These are phyloP conservation scores for Pammene aurita DNA, from an alignment of 2,888 invertebrate genomes.

Conservation along the genomic window DNA sequence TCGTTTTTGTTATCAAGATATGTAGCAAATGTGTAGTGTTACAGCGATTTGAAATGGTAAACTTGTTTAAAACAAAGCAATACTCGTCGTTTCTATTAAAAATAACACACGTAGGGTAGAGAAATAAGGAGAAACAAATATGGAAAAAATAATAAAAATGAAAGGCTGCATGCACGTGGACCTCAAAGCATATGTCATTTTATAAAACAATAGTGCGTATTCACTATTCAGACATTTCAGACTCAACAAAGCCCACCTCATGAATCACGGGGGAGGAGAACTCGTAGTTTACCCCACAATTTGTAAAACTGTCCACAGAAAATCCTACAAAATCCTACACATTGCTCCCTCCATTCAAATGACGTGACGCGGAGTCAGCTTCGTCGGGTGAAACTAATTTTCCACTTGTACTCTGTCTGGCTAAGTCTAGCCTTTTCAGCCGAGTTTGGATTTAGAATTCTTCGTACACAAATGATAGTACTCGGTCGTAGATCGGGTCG, in stretches of 20 bases:
- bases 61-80: background rate
- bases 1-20: too few species aligned
- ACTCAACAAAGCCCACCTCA: slow-evolving; percentile 7
- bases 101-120: background rate
- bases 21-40: too few species aligned
- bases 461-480: background rate
- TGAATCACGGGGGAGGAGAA: slow-evolving; percentile 11
- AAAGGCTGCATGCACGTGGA: background rate
- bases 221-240: background rate
- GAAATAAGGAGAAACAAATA: background rate
- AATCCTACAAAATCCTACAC: slow-evolving; percentile 20
- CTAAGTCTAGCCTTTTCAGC: slow-evolving; percentile 24
- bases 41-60: too few species aligned
- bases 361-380: slow-evolving; percentile 5
- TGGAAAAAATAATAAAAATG: background rate
- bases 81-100: background rate
- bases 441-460: slow-evolving; percentile 16
- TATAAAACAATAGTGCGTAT: slow-evolving; percentile 17
- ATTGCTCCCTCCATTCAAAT: slow-evolving; percentile 21
- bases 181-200: background rate
- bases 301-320: slow-evolving; percentile 21
- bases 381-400: slow-evolving; percentile 22
- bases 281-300: slow-evolving; percentile 19
- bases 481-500: background rate
- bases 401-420: slow-evolving; percentile 20